These are phyloP conservation scores for Drosophila testacea DNA, from an alignment of 2,888 invertebrate genomes.

Conservation along the genomic window DNA sequence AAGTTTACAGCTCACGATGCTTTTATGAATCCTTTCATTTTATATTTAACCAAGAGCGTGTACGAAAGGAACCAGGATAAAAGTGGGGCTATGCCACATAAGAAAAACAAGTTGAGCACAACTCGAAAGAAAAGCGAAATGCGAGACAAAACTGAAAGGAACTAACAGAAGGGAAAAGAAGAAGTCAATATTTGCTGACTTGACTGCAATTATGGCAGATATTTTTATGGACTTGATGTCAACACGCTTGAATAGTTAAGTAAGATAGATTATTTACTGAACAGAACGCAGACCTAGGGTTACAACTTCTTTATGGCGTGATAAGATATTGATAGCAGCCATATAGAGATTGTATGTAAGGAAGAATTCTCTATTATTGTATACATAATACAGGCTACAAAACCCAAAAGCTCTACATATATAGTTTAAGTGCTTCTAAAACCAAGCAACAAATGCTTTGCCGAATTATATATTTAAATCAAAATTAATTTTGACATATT, in stretches of 20 bases:
- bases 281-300: slow-evolving; percentile 18
- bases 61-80: slow-evolving; percentile 37
- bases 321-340: neutral
- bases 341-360: neutral
- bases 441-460: too few species aligned
- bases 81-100: slow-evolving; percentile 38
- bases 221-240: slow-evolving; percentile 66
- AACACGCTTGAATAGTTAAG: slow-evolving; percentile 38
- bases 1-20: slow-evolving; percentile 45
- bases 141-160: neutral
- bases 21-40: slow-evolving; percentile 68
- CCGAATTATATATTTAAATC: too few species aligned
- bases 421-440: too few species aligned
- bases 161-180: slow-evolving; percentile 12
- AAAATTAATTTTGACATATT: too few species aligned
- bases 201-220: slow-evolving; percentile 71
- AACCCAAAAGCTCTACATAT: too few species aligned
- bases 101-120: slow-evolving; percentile 25
- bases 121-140: slow-evolving; percentile 15
- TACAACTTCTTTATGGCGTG: neutral
- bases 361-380: too few species aligned
- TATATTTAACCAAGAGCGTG: slow-evolving; percentile 46
- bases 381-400: too few species aligned
- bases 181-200: slow-evolving; percentile 70
- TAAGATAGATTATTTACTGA: slow-evolving; percentile 22